Evolutionary conservation across 2,888 invertebrate species (phyloP).

Genomic region (Charanyca ferruginea): DNA sequence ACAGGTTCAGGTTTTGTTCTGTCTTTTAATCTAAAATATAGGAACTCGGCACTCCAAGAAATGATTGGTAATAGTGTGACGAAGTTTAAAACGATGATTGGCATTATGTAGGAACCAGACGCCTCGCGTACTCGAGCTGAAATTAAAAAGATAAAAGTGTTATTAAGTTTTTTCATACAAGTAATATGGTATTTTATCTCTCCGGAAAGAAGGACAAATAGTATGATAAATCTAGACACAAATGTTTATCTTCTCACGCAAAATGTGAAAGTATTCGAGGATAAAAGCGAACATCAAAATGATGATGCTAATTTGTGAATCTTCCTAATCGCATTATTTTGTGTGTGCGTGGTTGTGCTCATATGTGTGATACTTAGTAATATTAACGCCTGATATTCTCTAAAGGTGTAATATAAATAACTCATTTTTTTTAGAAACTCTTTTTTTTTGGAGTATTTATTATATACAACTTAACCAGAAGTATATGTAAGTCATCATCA

Average conservation of each 20-base stretch:
- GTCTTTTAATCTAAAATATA: slow-evolving; percentile 80
- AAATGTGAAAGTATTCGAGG: slow-evolving; percentile 26
- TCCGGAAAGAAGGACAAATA: slow-evolving; percentile 20
- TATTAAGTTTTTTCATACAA: slow-evolving; percentile 5
- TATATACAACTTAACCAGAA: too few relatives aligned
- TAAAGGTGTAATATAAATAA: background rate
- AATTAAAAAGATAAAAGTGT: slow-evolving; percentile 68
- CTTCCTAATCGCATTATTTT: background rate
- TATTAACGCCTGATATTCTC: too few relatives aligned
- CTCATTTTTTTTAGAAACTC: too few relatives aligned
- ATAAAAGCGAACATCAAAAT: slow-evolving; percentile 8
- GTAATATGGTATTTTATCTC: slow-evolving; percentile 35
- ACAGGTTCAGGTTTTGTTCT: slow-evolving; percentile 64
- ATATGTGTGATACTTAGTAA: too few relatives aligned
- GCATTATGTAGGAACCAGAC: slow-evolving; percentile 91
- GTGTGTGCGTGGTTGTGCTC: too few relatives aligned
- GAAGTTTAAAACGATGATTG: slow-evolving; percentile 92
- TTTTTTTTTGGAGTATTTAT: too few relatives aligned
- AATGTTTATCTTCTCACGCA: slow-evolving; percentile 40
- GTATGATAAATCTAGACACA: slow-evolving; percentile 8
- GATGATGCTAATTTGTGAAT: background rate
- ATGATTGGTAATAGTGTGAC: slow-evolving; percentile 91
- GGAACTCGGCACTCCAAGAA: slow-evolving; percentile 91
- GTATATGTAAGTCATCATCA: too few relatives aligned
- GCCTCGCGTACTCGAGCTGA: slow-evolving; percentile 92